Evolutionary conservation across 2,113 vertebrate species (phyloP), one percentile per base, ranked within the genome.

Genomic region (Pica pica): DNA sequence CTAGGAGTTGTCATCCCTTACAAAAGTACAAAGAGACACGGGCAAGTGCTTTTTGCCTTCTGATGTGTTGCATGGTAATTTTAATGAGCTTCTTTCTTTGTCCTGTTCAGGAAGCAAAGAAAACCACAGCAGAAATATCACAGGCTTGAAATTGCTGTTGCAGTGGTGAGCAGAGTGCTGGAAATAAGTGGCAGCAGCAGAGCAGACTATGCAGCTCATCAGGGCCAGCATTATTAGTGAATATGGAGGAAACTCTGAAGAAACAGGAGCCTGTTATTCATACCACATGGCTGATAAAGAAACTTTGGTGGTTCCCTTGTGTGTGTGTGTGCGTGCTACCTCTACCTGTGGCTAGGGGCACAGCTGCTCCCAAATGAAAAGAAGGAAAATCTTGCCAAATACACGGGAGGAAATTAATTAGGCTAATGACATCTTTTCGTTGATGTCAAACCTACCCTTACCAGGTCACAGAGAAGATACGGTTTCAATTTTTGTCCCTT

Each of bases 171-270:
- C 23, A 63, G 46, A 90, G 33, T 42, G 26, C 28, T 78, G 60
- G 13, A 84, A 83, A 57, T 37, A 89, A 70, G 56, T 55, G 52
- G 18, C 39, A 85, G 31, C 8, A 63, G 49, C 69, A 84, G 10
- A 82, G 7, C 9, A 47, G 27, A 52, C 22, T 52, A 4, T 0
- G 0, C 23, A 71, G 42, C 27, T 55, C 1, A 9, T 11, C 5
- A 2, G 9, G 21, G 22, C 19, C 28, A 63, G 49, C 21, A 7
- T 84, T 89, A 19, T 15, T 33, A 22, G 13, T 52, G 35, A 75
- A 22, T 31, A 31, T 5, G 37, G 73, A 70, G 8, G 21, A 55
- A 89, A 59, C 10, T 7, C 39, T 59, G 49, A 63, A 74, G 59
- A 87, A 89, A 70, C 3, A 44, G 46, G 59, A 13, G 5, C 4